Evolutionary conservation across 1,140 invertebrate species (phyloP).

Genomic region (Lanistes nyassanus): DNA sequence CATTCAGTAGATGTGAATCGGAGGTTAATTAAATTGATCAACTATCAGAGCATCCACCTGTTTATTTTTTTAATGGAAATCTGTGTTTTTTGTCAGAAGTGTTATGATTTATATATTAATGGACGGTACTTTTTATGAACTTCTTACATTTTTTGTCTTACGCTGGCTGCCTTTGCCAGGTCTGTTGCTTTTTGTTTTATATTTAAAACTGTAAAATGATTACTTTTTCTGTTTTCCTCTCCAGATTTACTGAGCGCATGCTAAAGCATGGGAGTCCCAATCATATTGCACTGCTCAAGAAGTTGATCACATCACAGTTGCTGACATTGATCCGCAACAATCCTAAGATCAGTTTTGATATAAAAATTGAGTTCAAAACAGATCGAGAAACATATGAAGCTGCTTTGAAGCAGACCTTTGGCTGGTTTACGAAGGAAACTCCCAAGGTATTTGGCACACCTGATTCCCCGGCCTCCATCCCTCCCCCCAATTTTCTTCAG

Average conservation of each 20-base stretch:
- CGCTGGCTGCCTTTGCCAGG: too few species aligned
- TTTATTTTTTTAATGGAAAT: too few species aligned
- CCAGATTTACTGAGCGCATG: slow-evolving; percentile 77
- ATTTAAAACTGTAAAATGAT: background rate
- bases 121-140: too few species aligned
- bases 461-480: too few species aligned
- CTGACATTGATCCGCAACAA: slow-evolving; percentile 81
- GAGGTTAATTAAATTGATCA: too few species aligned
- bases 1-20: too few species aligned
- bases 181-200: too few species aligned
- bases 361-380: slow-evolving; percentile 84
- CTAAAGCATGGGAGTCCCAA: slow-evolving; percentile 83
- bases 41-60: too few species aligned
- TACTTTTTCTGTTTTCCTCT: background rate
- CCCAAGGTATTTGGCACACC: slow-evolving; percentile 45
- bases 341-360: slow-evolving; percentile 81
- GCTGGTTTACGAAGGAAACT: slow-evolving; percentile 54
- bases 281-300: slow-evolving; percentile 84
- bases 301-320: slow-evolving; percentile 80
- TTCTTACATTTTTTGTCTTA: too few species aligned
- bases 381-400: slow-evolving; percentile 82
- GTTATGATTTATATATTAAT: too few species aligned
- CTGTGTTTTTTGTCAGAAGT: too few species aligned
- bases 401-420: slow-evolving; percentile 69
- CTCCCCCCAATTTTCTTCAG: background rate